Evolutionary conservation across 2,888 invertebrate genomes (phyloP).

Genomic region (Pseudanteris insignis): DNA sequence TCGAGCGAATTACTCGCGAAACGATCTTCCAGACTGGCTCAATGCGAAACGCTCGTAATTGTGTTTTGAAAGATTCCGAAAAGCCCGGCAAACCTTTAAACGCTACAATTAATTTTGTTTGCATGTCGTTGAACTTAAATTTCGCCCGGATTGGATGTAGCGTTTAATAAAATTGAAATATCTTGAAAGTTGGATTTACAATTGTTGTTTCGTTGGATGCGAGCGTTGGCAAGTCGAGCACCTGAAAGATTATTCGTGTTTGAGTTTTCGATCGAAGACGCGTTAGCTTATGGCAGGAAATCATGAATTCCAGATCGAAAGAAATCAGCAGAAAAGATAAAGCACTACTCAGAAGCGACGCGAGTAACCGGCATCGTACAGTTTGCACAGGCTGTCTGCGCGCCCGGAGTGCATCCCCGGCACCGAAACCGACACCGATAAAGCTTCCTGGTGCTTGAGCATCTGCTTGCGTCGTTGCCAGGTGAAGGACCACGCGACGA

Average conservation of each 20-base stretch:
- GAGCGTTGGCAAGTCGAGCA: constrained; percentile 5
- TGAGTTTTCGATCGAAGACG: constrained; percentile 23
- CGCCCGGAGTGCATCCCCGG: constrained; percentile 72
- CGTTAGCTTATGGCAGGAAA: constrained; percentile 44
- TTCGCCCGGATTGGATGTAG: neutral
- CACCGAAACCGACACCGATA: constrained; percentile 73
- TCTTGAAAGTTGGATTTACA: constrained; percentile 6
- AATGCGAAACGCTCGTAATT: too few relatives aligned
- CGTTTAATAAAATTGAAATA: constrained; percentile 12
- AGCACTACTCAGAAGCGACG: constrained; percentile 70
- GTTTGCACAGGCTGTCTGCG: constrained; percentile 83
- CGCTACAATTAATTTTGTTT: constrained; percentile 8
- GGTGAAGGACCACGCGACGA: constrained; percentile 88
- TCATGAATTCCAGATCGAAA: constrained; percentile 39
- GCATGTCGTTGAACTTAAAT: constrained; percentile 5
- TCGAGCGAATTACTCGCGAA: constrained; percentile 27
- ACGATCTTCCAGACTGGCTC: constrained; percentile 32
- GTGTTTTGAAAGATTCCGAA: constrained; percentile 7
- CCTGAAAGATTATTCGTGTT: constrained; percentile 21
- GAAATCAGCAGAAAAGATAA: constrained; percentile 25
- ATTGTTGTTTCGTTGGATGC: constrained; percentile 5
- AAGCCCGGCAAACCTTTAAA: constrained; percentile 9
- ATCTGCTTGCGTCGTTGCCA: constrained; percentile 80
- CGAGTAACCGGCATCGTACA: constrained; percentile 86
- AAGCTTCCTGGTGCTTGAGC: constrained; percentile 73